Evolutionary conservation across 2,888 invertebrate genomes (phyloP).

Genomic region (Cephus sareptanus): DNA sequence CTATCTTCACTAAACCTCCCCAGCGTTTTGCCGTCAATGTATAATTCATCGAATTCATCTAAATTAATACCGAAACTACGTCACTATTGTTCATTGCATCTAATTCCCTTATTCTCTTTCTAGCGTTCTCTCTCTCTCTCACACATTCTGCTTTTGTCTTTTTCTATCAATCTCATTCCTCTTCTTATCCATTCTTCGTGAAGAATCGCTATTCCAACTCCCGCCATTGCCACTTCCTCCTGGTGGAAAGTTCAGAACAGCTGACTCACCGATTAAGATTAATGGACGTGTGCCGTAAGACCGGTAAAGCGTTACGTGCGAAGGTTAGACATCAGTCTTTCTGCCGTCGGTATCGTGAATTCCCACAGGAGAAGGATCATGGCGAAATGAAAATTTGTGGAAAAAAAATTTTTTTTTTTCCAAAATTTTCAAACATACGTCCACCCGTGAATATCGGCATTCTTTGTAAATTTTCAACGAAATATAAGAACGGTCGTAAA

Average conservation of each 20-base stretch:
- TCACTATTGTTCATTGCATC: background rate
- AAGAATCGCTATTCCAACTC: background rate
- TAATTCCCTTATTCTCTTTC: background rate
- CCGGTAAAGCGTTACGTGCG: constrained; percentile 38
- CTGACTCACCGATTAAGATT: constrained; percentile 50
- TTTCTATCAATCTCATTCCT: background rate
- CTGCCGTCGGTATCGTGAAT: background rate
- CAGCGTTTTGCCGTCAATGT: background rate
- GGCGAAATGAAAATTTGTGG: background rate
- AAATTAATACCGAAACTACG: background rate
- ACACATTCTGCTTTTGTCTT: background rate
- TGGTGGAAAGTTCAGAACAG: constrained; percentile 18
- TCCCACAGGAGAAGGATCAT: background rate
- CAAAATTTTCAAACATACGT: background rate
- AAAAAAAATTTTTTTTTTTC: background rate
- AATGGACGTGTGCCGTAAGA: constrained; percentile 44
- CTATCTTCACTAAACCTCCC: background rate
- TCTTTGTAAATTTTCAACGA: background rate
- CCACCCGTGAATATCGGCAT: background rate
- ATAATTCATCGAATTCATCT: constrained; percentile 1
- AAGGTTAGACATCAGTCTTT: background rate
- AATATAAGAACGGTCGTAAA: background rate
- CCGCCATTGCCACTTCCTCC: background rate
- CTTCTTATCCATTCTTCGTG: background rate
- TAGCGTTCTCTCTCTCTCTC: background rate